These are phyloP conservation scores for Chloroceryle aenea DNA, from an alignment of 2,113 vertebrate genomes.

Conservation along the genomic window DNA sequence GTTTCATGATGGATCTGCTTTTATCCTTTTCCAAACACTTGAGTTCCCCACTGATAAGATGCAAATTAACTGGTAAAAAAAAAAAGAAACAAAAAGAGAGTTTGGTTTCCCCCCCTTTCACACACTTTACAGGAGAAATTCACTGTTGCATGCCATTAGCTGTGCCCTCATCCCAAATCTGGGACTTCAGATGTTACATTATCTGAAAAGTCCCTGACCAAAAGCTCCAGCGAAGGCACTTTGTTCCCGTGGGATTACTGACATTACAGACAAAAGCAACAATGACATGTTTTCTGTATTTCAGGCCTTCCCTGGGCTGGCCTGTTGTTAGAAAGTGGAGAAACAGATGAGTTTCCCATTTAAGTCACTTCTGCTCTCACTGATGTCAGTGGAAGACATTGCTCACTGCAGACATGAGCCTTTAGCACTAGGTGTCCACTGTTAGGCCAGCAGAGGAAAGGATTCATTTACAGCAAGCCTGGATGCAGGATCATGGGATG, in stretches of 20 bases:
- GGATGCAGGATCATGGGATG: not conserved
- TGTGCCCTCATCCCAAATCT: not conserved
- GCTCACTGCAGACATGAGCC: not conserved
- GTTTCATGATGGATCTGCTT: not conserved
- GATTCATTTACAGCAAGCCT: not conserved
- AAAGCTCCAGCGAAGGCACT: not conserved
- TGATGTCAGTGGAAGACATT: not conserved
- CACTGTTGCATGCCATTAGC: not conserved
- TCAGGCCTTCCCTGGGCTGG: not conserved
- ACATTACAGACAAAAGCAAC: not conserved
- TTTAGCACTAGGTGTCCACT: not conserved
- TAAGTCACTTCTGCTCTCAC: not conserved
- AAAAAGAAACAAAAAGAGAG: not conserved
- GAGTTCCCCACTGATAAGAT: not conserved
- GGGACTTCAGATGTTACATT: not conserved
- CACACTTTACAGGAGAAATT: not conserved
- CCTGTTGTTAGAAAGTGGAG: not conserved
- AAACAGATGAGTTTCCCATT: not conserved
- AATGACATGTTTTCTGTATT: not conserved
- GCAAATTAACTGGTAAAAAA: not conserved
- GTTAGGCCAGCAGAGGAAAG: not conserved
- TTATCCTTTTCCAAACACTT: conserved; percentile 12
- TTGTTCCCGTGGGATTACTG: not conserved
- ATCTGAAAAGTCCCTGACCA: not conserved
- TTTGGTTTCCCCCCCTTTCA: not conserved